Conservation (phyloP, 2,113 vertebrate genomes). For the Theristicus caerulescens region DNA sequence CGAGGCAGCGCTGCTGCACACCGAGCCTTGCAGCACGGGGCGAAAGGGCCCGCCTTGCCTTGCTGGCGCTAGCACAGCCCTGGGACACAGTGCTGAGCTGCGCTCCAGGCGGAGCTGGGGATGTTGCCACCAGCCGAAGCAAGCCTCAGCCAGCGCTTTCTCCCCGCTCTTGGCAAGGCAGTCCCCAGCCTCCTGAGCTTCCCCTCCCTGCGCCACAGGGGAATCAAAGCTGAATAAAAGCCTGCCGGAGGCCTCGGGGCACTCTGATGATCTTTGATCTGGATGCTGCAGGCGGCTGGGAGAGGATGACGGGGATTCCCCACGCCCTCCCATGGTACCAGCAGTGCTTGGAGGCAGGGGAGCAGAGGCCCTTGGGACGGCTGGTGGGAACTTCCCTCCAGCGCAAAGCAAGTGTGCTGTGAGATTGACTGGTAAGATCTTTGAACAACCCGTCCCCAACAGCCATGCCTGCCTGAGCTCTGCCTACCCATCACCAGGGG, state of each 20-base stretch:
- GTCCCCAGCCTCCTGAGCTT: too few species aligned
- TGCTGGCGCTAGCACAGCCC: too few species aligned
- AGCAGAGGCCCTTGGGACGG: not conserved
- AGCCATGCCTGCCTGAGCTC: not conserved
- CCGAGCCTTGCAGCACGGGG: too few species aligned
- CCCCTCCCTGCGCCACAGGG: too few species aligned
- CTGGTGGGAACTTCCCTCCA: not conserved
- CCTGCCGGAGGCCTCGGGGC: too few species aligned
- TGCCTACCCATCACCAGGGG: not conserved
- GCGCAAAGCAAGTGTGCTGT: not conserved
- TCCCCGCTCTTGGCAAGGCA: not conserved
- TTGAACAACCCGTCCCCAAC: not conserved
- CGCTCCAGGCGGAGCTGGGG: not conserved
- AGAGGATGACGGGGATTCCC: too few species aligned
- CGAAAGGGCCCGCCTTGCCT: too few species aligned
- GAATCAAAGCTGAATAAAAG: too few species aligned
- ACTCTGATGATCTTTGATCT: too few species aligned
- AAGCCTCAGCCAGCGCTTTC: not conserved
- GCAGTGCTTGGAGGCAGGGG: not conserved
- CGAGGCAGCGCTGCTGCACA: too few species aligned
- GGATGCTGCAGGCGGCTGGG: too few species aligned
- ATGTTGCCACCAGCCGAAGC: not conserved
- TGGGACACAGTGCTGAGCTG: too few species aligned
- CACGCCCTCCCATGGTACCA: not conserved
- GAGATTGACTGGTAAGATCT: not conserved